Percentiles rank a stretch among this genome's conserved stretches.
These are phyloP conservation scores for Coranthus polyacanthus DNA, from an alignment of 2,797 vertebrate species.

Conservation along the genomic window DNA sequence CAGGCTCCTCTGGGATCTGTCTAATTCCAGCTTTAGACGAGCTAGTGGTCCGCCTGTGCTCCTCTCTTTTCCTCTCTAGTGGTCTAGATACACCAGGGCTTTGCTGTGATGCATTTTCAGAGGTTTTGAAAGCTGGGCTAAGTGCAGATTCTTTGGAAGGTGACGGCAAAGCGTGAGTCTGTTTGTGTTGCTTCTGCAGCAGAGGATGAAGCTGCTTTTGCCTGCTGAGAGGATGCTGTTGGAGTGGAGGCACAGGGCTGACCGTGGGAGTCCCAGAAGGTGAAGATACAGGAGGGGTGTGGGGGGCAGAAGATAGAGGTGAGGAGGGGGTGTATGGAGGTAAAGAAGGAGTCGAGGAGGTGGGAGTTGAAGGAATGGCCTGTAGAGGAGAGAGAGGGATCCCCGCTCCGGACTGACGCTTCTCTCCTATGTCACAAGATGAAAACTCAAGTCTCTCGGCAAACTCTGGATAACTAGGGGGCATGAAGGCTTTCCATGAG, in stretches of 20 bases:
- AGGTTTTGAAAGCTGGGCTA: conserved; percentile 44
- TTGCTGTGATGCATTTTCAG: conserved; percentile 57
- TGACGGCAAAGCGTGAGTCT: conserved; percentile 39
- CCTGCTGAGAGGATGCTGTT: conserved; percentile 70
- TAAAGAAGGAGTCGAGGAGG: conserved; percentile 77
- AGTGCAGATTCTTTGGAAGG: conserved; percentile 72
- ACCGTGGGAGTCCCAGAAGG: conserved; percentile 74
- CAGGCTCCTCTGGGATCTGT: conserved; percentile 76
- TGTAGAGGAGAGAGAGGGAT: conserved; percentile 83
- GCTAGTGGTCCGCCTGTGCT: conserved; percentile 61
- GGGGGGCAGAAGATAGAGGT: conserved; percentile 77
- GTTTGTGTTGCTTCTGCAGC: conserved; percentile 76
- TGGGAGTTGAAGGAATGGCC: conserved; percentile 68
- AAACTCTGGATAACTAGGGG: conserved; percentile 95
- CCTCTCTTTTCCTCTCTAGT: conserved; percentile 51
- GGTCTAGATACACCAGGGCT: conserved; percentile 65
- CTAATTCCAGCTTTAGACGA: conserved; percentile 72
- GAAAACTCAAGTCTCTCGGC: conserved; percentile 93
- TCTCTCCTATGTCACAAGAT: conserved; percentile 87
- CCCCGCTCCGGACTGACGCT: conserved; percentile 86
- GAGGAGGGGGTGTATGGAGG: conserved; percentile 79
- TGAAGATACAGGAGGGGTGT: conserved; percentile 79
- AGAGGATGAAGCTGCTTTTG: conserved; percentile 74
- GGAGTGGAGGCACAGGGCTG: conserved; percentile 71
- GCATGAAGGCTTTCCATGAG: conserved; percentile 98